phyloP scores from a whole-genome alignment of 2,888 invertebrate species.

The Beris chalybata region DNA sequence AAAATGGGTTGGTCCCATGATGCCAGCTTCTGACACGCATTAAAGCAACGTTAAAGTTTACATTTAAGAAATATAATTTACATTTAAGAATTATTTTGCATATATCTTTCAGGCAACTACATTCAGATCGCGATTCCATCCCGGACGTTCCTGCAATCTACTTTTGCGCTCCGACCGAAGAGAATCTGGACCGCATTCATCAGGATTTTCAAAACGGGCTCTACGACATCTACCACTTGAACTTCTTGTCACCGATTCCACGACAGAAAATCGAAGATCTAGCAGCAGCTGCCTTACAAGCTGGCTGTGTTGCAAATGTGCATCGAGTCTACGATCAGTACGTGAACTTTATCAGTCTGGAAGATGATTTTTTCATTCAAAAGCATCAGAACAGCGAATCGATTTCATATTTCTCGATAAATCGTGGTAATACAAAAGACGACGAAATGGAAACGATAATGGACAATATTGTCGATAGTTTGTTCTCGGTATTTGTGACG shows the following conservation, averaged over 20 bases:
- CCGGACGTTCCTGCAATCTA: constrained; percentile 99
- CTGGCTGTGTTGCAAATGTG: constrained; percentile 87
- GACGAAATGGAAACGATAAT: constrained; percentile 93
- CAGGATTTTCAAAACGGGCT: constrained; percentile 86
- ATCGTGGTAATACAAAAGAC: constrained; percentile 91
- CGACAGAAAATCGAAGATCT: constrained; percentile 93
- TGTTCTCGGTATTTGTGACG: constrained; percentile 98
- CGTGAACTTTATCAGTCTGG: constrained; percentile 95
- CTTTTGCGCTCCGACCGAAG: constrained; percentile 94
- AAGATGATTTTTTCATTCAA: constrained; percentile 95
- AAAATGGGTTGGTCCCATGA: no score
- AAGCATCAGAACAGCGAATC: constrained; percentile 90
- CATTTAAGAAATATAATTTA: no score
- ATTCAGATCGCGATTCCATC: constrained; percentile 87
- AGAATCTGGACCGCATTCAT: constrained; percentile 91
- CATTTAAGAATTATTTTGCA: no score
- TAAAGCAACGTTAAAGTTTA: no score
- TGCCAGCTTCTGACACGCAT: no score
- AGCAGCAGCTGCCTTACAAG: constrained; percentile 87
- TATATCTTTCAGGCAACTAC: constrained; percentile 68
- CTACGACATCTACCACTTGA: constrained; percentile 94
- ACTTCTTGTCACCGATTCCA: constrained; percentile 94
- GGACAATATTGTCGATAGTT: constrained; percentile 91
- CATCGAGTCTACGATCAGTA: constrained; percentile 98
- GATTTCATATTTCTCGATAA: constrained; percentile 94